Evolutionary conservation across 53 echinoderm and acorn worm species (phyloP).

Genomic region (Apostichopus leukothele): DNA sequence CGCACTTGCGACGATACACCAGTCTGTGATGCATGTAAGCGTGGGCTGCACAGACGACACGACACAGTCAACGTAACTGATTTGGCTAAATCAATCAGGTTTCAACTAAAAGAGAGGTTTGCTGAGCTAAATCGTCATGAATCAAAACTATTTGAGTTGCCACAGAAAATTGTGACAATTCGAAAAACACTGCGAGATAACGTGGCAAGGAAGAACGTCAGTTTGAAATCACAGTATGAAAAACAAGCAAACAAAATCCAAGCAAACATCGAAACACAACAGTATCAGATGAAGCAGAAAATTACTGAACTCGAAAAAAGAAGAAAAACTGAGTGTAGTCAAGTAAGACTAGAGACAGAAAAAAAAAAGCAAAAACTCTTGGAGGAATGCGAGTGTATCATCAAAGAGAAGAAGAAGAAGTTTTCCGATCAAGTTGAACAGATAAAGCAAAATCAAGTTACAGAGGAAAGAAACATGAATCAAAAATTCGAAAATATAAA

Average conservation of each 20-base stretch:
- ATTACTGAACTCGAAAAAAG: neutral
- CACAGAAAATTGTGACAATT: neutral
- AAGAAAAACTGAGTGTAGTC: neutral
- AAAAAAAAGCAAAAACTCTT: neutral
- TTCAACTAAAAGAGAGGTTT: neutral
- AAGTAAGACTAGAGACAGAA: neutral
- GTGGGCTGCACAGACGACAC: neutral
- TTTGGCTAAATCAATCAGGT: neutral
- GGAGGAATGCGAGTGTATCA: neutral
- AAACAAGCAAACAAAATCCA: neutral
- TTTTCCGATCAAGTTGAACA: neutral
- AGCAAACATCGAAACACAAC: neutral
- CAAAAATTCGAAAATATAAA: neutral
- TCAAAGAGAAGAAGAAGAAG: neutral
- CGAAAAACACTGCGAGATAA: neutral
- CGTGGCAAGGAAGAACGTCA: neutral
- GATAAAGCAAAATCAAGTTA: no score
- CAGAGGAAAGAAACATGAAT: no score
- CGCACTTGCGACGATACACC: neutral
- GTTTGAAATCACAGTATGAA: neutral
- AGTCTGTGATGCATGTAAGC: no score
- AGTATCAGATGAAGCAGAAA: neutral
- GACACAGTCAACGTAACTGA: neutral
- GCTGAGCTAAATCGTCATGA: neutral
- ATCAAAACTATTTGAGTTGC: neutral